These are phyloP conservation scores for Oscheius sp. DNA, from an alignment of 2,888 invertebrate genomes.

Conservation along the genomic window DNA sequence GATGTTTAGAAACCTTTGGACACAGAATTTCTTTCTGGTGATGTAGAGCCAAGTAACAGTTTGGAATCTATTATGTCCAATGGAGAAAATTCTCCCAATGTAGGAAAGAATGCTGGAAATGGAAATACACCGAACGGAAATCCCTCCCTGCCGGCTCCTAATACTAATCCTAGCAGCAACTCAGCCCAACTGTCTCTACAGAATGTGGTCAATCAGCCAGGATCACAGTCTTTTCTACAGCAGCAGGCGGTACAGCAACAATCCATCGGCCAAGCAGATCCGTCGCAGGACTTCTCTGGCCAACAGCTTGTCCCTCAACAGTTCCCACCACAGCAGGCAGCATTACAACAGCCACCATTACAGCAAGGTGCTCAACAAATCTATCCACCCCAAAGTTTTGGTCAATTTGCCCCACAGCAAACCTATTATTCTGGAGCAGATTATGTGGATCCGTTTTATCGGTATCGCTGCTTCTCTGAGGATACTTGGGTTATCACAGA, in stretches of 20 bases:
- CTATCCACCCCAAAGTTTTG: not conserved
- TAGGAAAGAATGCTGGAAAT: no score
- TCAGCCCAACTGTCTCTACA: no score
- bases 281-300: no score
- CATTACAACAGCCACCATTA: no score
- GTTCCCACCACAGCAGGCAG: no score
- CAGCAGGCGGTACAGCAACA: no score
- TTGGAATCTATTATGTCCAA: not conserved
- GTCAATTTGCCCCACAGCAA: not conserved
- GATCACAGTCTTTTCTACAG: no score
- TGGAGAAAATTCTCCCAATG: not conserved
- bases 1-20: not conserved
- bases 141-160: not conserved
- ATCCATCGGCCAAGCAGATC: no score
- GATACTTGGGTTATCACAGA: not conserved
- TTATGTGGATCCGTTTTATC: not conserved
- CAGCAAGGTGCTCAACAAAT: no score
- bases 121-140: no score
- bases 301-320: no score
- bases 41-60: not conserved
- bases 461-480: not conserved
- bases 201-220: no score
- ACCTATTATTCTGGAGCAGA: not conserved
- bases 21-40: not conserved
- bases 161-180: not conserved